Evolutionary conservation across 2,113 vertebrate genomes (phyloP).

Genomic region (Zingel zingel): DNA sequence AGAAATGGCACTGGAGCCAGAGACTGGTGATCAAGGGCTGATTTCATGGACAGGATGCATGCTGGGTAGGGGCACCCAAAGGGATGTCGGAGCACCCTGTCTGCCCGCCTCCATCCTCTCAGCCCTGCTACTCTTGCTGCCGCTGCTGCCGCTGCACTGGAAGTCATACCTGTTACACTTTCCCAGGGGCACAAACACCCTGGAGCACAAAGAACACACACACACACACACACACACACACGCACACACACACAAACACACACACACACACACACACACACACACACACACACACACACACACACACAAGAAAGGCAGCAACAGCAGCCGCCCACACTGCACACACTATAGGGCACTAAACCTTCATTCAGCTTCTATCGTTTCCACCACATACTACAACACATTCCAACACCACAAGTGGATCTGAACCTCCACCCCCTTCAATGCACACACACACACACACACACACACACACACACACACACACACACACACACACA

Average conservation of each 20-base stretch:
- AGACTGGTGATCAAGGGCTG: conserved; percentile 32
- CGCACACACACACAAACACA: too few relatives aligned
- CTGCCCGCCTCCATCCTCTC: conserved; percentile 6
- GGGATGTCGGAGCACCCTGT: conserved; percentile 29
- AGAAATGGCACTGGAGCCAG: conserved; percentile 24
- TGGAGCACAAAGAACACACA: conserved; percentile 57
- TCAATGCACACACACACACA: conserved; percentile 20
- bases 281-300: too few relatives aligned
- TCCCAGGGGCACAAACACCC: conserved; percentile 89
- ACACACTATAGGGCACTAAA: conserved; percentile 45
- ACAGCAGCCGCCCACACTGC: conserved; percentile 57
- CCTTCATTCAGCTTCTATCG: conserved; percentile 54
- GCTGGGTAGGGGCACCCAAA: conserved; percentile 15
- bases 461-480: not conserved
- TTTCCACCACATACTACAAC: conserved; percentile 44
- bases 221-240: too few relatives aligned
- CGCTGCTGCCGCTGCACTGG: conserved; percentile 87
- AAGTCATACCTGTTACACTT: conserved; percentile 93
- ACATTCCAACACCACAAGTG: conserved; percentile 60
- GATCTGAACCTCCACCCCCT: conserved; percentile 32
- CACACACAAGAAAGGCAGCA: conserved; percentile 34
- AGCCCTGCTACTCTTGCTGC: conserved; percentile 82
- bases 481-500: not conserved
- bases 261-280: too few relatives aligned
- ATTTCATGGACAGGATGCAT: conserved; percentile 30